Evolutionary conservation across 2,797 vertebrate species (phyloP).

Genomic region (Halcyon smyrnensis): DNA sequence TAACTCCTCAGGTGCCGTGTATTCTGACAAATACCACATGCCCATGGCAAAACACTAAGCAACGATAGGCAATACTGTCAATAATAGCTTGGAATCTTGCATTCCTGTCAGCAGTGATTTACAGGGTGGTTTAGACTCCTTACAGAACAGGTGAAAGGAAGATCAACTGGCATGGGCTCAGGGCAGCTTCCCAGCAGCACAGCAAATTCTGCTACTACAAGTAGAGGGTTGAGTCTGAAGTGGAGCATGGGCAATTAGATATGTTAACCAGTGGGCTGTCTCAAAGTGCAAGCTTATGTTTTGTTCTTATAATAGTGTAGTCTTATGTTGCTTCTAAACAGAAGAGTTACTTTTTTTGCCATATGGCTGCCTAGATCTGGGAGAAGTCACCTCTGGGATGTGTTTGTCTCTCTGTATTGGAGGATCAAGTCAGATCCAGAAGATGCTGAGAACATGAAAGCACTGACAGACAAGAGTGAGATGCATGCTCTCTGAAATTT

Average conservation of each 20-base stretch:
- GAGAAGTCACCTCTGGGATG: background rate
- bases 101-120: constrained; percentile 23
- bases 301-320: background rate
- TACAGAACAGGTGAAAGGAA: constrained; percentile 12
- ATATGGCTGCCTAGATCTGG: background rate
- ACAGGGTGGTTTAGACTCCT: background rate
- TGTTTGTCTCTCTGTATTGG: background rate
- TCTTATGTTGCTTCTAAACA: background rate
- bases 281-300: background rate
- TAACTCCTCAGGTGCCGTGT: background rate
- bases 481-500: background rate
- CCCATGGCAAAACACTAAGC: background rate
- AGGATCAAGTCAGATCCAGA: background rate
- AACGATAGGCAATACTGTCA: background rate
- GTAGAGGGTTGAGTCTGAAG: background rate
- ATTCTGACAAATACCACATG: background rate
- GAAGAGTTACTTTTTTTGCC: background rate
- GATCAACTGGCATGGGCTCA: background rate
- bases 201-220: background rate
- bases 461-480: background rate
- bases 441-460: background rate
- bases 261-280: background rate
- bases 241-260: background rate
- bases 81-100: constrained; percentile 2
- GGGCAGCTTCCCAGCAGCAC: background rate